These are phyloP conservation scores for Pteruthius melanotis DNA, from an alignment of 2,113 vertebrate species.

Conservation along the genomic window DNA sequence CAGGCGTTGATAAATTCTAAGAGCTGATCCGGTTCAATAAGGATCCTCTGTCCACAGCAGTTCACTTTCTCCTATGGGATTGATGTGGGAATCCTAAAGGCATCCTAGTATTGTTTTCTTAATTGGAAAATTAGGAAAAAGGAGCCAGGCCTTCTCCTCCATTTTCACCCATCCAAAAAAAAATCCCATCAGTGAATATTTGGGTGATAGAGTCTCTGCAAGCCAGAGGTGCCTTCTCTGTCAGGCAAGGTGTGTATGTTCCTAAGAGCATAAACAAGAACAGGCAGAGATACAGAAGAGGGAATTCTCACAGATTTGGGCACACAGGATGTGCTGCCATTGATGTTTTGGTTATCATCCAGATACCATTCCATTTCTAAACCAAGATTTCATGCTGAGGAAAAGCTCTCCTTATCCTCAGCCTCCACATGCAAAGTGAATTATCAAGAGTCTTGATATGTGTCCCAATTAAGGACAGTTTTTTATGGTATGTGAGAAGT, in stretches of 20 bases:
- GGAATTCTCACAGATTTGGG: neutral
- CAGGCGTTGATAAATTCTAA: neutral
- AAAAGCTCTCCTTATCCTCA: neutral
- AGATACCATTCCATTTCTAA: neutral
- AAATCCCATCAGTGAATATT: neutral
- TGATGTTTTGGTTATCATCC: neutral
- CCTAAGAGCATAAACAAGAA: neutral
- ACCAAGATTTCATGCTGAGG: neutral
- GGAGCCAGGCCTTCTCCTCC: neutral
- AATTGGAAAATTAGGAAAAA: neutral
- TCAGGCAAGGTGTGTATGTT: rapidly evolving
- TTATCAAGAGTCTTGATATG: neutral
- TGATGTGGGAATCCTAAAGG: neutral
- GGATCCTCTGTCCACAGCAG: neutral
- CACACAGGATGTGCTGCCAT: neutral
- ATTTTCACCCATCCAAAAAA: neutral
- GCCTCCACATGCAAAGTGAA: neutral
- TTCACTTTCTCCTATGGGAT: neutral
- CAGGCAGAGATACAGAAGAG: neutral
- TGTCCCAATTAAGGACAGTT: neutral
- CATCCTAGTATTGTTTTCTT: neutral
- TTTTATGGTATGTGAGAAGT: neutral
- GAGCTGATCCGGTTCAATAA: neutral
- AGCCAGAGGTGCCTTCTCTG: neutral
- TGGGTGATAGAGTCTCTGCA: neutral